Evolutionary conservation across 2,113 vertebrate species (phyloP).

Genomic region (Strix uralensis): DNA sequence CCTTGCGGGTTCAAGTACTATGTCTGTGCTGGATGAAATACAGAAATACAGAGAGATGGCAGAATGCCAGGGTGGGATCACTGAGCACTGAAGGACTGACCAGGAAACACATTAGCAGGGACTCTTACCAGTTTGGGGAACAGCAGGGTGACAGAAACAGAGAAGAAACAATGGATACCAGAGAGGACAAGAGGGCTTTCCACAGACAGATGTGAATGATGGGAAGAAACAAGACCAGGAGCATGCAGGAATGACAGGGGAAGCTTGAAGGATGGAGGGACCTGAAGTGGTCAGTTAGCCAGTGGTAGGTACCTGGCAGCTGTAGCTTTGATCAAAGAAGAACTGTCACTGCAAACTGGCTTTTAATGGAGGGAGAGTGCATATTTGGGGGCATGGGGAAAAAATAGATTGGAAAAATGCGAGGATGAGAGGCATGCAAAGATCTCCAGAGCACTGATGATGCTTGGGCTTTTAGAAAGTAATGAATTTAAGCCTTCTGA

Average conservation of each 20-base stretch:
- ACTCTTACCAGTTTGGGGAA: neutral
- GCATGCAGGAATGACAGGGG: rapidly evolving
- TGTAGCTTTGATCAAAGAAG: neutral
- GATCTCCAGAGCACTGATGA: neutral
- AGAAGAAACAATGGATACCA: neutral
- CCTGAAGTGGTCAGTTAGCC: neutral
- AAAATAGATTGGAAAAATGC: neutral
- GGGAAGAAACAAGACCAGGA: neutral
- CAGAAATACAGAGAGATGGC: neutral
- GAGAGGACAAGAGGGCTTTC: neutral
- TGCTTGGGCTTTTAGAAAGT: neutral
- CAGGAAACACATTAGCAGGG: neutral
- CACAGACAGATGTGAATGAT: neutral
- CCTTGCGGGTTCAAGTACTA: neutral
- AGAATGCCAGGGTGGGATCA: neutral
- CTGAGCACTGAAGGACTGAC: neutral
- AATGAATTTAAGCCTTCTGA: neutral
- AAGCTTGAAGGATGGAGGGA: neutral
- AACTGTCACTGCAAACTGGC: neutral
- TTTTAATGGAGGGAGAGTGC: neutral
- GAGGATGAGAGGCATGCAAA: neutral
- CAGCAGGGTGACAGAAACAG: neutral
- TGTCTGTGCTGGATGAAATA: neutral
- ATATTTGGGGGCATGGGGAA: neutral
- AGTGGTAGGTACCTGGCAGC: neutral